Base-by-base conservation (phyloP, 2,888 invertebrate species). In the Marasmarcha lunaedactyla region DNA sequence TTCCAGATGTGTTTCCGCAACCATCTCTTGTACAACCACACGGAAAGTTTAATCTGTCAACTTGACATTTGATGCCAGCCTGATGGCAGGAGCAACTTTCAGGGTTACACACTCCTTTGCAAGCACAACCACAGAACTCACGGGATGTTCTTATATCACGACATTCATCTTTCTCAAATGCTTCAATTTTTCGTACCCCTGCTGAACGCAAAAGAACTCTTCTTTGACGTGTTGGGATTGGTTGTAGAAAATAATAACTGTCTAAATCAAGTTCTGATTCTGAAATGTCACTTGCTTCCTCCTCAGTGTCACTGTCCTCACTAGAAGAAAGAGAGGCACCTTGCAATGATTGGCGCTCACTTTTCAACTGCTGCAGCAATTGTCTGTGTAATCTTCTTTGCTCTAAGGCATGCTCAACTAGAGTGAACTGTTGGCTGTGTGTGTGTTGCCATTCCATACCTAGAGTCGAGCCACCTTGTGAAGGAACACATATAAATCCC, bases 1-100 rank as follows among this genome's bases (percentile, higher is more conserved):
- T 88, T 2, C 98, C 98, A 35, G 91, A 88, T 1, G 91, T 90
- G 68, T 98, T 98, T 44, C 90, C 91, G 72, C 98, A 98, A 36
- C 95, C 95, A 57, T 97, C 97, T 52, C 94, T 90, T 1, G 94
- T 92, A 72, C 98, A 98, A 9, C 97, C 97, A 70, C 98, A 98
- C 0, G 98, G 98, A 65, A 98, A 98, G 62, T 94, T 95, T 44
- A 94, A 86, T 45, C 98, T 88, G 73, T 98, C 98, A 40, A 98
- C 97, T 87, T 97, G 97, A 70, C 98, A 98, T 84, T 97, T 96
- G 50, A 98, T 98, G 45, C 96, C 97, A 35, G 94, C 94, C 62
- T 93, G 89, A 66, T 95, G 94, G 78, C 98, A 98, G 11, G 93
- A 91, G 71, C 98, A 98, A 14, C 91, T 95, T 57, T 96, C 96